Evolutionary conservation across 2,113 vertebrate genomes (phyloP).

Genomic region (Microcebus lehilahytsara): DNA sequence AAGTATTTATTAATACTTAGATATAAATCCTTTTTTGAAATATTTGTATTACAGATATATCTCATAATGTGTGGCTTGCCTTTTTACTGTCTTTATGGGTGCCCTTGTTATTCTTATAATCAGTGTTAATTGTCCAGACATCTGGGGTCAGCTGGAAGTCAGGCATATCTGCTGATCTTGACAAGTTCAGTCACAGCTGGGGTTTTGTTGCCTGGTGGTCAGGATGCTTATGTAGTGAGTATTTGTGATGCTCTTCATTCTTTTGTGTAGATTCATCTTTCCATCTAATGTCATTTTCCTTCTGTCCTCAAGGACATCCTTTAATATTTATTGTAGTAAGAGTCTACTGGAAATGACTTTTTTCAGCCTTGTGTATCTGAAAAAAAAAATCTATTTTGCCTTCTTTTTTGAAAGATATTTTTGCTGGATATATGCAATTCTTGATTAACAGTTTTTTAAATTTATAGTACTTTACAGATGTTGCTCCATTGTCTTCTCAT

Average conservation of each 20-base stretch:
- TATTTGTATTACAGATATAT: not conserved
- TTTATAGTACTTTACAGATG: not conserved
- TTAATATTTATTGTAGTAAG: not conserved
- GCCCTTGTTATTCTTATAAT: not conserved
- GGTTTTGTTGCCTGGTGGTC: not conserved
- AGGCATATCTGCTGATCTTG: not conserved
- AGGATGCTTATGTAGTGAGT: not conserved
- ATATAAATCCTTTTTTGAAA: not conserved
- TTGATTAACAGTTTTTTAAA: not conserved
- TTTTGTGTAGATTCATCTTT: not conserved
- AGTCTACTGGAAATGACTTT: not conserved
- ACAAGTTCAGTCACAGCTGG: not conserved
- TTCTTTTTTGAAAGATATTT: not conserved
- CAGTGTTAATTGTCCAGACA: not conserved
- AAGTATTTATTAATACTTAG: not conserved
- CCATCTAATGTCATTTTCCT: not conserved
- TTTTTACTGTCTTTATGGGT: not conserved
- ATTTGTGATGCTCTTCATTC: not conserved
- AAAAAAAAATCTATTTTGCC: not conserved
- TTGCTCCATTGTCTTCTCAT: not conserved
- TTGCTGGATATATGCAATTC: not conserved
- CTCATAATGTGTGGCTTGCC: not conserved
- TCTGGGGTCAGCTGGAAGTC: not conserved
- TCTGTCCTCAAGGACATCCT: not conserved
- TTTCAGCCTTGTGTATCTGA: not conserved